These are phyloP conservation scores for Forbesichthys papilliferus DNA, from an alignment of 2,113 vertebrate species.

Conservation along the genomic window DNA sequence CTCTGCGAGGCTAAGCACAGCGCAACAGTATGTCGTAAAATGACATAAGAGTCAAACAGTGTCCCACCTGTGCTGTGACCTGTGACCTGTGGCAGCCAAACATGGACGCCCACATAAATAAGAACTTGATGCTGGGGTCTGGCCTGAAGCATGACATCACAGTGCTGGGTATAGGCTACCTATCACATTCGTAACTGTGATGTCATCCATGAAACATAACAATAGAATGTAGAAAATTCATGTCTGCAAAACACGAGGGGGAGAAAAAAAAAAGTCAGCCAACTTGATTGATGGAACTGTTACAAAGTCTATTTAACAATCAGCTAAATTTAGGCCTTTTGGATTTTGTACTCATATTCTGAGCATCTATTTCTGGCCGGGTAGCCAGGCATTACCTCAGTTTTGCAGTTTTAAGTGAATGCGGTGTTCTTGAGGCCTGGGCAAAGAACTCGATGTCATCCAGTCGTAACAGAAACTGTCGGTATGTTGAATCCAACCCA, in stretches of 20 bases:
- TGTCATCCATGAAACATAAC: slow-evolving; percentile 46
- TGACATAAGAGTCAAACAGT: slow-evolving; percentile 4
- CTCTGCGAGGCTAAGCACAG: no score
- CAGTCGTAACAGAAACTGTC: slow-evolving; percentile 59
- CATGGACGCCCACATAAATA: neutral
- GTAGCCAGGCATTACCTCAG: slow-evolving; percentile 75
- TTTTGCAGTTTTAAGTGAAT: slow-evolving; percentile 58
- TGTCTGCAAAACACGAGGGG: slow-evolving; percentile 57
- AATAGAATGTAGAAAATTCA: slow-evolving; percentile 57
- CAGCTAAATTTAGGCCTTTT: slow-evolving; percentile 74
- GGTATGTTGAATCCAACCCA: slow-evolving; percentile 61
- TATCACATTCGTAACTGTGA: slow-evolving; percentile 41
- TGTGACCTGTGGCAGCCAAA: neutral
- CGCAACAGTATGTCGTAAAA: neutral
- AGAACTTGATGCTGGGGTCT: neutral
- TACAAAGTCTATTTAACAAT: slow-evolving; percentile 73
- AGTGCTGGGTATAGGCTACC: neutral
- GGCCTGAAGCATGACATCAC: slow-evolving; percentile 39
- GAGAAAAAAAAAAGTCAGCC: slow-evolving; percentile 33
- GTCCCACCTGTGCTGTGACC: neutral
- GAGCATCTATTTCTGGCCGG: slow-evolving; percentile 65
- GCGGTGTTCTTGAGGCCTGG: slow-evolving; percentile 47
- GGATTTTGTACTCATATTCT: slow-evolving; percentile 55
- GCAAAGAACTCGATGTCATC: slow-evolving; percentile 66
- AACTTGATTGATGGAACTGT: slow-evolving; percentile 72